These are phyloP conservation scores for Coptotermes formosanus DNA, from an alignment of 1,140 invertebrate species.

Conservation along the genomic window DNA sequence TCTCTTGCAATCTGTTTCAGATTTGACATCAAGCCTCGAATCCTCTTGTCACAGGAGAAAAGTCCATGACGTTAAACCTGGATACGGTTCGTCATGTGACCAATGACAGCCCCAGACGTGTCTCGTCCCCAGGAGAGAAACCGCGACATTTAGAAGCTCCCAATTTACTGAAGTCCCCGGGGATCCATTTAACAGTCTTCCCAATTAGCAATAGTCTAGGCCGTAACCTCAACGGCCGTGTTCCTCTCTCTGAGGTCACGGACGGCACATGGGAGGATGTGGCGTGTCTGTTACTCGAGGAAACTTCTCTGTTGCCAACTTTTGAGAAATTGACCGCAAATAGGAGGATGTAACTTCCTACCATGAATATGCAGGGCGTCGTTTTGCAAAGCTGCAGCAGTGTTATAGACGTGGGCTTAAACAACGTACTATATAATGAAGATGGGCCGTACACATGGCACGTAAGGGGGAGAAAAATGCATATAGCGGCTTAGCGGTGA, in stretches of 20 bases:
- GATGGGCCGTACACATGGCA: too few relatives aligned
- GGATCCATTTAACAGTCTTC: background rate
- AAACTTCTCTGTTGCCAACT: background rate
- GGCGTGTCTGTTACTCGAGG: background rate
- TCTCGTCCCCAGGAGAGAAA: background rate
- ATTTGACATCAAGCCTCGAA: background rate
- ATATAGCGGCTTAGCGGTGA: too few relatives aligned
- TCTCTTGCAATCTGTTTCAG: too few relatives aligned
- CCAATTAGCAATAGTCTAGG: background rate
- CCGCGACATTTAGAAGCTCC: background rate
- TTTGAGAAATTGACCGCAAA: background rate
- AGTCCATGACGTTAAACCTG: background rate
- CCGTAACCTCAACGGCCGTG: background rate
- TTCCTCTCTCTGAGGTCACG: background rate
- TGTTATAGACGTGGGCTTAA: background rate
- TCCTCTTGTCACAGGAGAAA: background rate
- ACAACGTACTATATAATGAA: too few relatives aligned
- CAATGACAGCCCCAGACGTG: background rate
- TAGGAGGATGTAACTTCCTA: background rate
- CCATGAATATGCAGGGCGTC: background rate
- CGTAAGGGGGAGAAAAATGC: too few relatives aligned
- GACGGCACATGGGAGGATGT: background rate
- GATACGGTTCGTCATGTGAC: background rate
- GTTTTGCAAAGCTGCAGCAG: background rate
- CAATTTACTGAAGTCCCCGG: background rate